Percentiles rank a stretch among this genome's conserved stretches.
Conservation (phyloP, 2,888 invertebrate genomes). For the Drosophila helvetica region DNA sequence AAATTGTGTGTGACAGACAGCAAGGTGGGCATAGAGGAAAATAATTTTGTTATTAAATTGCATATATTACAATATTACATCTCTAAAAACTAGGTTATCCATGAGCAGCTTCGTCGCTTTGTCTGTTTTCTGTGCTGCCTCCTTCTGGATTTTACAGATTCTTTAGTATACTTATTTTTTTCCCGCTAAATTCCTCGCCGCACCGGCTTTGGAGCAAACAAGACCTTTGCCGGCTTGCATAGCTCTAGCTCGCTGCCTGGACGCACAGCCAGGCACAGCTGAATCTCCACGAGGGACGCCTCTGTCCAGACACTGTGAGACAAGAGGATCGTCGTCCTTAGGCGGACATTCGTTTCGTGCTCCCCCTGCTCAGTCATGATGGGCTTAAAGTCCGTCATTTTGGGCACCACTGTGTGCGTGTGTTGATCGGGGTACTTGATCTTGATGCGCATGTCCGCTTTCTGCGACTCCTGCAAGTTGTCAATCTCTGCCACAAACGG, state of each 20-base stretch:
- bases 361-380: constrained; percentile 86
- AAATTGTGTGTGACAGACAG: no score
- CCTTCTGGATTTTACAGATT: background rate
- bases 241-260: constrained; percentile 88
- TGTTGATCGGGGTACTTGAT: constrained; percentile 96
- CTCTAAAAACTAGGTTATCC: background rate
- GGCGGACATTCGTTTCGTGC: constrained; percentile 85
- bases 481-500: constrained; percentile 94
- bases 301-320: constrained; percentile 96
- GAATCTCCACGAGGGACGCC: constrained; percentile 94
- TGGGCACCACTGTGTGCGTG: constrained; percentile 92
- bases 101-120: constrained; percentile 12
- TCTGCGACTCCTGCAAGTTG: constrained; percentile 89
- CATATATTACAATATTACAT: background rate
- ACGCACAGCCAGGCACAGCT: constrained; percentile 88
- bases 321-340: constrained; percentile 93
- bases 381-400: constrained; percentile 90
- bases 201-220: constrained; percentile 94
- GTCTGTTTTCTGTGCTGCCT: background rate
- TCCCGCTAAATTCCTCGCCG: constrained; percentile 88
- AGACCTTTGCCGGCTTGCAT: constrained; percentile 93
- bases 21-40: background rate
- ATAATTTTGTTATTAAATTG: background rate
- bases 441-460: constrained; percentile 90
- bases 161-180: background rate